These are phyloP conservation scores for Bilobella aurantiaca DNA, from an alignment of 1,140 invertebrate species.

Conservation along the genomic window DNA sequence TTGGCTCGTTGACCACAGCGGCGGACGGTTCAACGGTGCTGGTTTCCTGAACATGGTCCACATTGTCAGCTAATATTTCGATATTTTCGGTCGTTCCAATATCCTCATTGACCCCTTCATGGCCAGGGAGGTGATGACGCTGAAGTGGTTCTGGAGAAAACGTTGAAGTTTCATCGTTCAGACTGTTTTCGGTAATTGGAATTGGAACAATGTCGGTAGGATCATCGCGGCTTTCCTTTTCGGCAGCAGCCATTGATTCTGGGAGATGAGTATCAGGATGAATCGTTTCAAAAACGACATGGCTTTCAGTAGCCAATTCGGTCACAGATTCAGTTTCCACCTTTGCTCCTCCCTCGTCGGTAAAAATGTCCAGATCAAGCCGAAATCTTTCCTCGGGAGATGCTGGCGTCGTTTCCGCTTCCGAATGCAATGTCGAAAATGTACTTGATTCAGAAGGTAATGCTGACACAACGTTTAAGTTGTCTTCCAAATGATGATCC, in stretches of 20 bases:
- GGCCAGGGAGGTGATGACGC: slow-evolving; percentile 6
- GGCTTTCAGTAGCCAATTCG: slow-evolving; percentile 26
- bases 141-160: background rate
- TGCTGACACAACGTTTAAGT: too few relatives aligned
- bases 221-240: background rate
- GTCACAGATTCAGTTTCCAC: background rate
- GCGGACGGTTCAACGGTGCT: too few relatives aligned
- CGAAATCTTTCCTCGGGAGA: slow-evolving; percentile 20
- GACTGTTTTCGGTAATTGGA: background rate
- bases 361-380: slow-evolving; percentile 24
- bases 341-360: background rate
- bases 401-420: background rate
- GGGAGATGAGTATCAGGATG: slow-evolving; percentile 25
- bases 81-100: background rate
- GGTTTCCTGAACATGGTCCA: too few relatives aligned
- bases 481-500: too few relatives aligned
- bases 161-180: background rate
- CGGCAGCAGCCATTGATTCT: background rate
- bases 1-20: background rate
- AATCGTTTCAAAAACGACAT: slow-evolving; percentile 44
- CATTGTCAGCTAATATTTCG: background rate
- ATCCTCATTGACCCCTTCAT: background rate
- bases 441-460: too few relatives aligned
- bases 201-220: background rate
- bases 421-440: background rate